Conservation (phyloP, 2,113 vertebrate species). For the Dicaeum eximium region DNA sequence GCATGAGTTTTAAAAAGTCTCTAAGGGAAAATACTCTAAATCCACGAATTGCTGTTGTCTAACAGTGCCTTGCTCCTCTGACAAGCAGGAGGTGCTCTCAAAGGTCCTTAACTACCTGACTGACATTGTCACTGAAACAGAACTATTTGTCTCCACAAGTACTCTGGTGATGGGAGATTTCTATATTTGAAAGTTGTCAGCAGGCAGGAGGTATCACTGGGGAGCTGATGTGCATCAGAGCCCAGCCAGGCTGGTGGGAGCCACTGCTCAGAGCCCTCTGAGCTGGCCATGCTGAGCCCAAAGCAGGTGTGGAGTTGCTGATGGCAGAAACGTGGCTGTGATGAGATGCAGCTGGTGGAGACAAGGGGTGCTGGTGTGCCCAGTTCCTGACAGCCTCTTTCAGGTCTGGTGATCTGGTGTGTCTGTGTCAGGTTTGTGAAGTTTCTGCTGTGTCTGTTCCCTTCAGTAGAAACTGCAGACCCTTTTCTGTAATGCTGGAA, state of each 20-base stretch:
- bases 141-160: background rate
- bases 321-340: background rate
- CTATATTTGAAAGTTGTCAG: background rate
- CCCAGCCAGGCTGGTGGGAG: background rate
- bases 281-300: background rate
- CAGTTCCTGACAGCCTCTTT: background rate
- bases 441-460: background rate
- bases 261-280: background rate
- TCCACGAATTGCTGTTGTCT: background rate
- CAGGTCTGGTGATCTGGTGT: background rate
- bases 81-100: background rate
- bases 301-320: background rate
- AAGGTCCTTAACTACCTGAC: background rate
- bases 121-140: background rate
- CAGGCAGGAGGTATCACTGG: rapidly evolving
- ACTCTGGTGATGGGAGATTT: background rate
- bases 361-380: background rate
- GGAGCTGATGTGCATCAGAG: background rate
- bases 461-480: background rate
- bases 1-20: background rate
- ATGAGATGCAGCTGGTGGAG: background rate
- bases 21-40: background rate
- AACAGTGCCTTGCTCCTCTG: background rate
- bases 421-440: background rate
- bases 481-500: background rate